These are phyloP conservation scores for Ips typographus DNA, from an alignment of 1,140 invertebrate genomes.

Conservation along the genomic window DNA sequence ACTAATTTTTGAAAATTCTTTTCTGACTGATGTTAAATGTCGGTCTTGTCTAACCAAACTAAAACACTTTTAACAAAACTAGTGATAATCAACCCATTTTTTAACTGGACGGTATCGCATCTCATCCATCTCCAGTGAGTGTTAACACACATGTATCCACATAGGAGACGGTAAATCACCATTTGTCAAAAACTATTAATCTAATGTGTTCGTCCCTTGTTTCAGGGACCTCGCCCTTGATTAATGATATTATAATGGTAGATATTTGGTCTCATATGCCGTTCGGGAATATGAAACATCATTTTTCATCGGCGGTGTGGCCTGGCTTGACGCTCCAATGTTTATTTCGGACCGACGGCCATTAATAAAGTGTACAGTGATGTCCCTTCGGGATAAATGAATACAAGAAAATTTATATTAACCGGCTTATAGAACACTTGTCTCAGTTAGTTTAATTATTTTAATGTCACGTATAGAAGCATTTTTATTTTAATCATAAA, in stretches of 20 bases:
- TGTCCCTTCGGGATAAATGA: neutral
- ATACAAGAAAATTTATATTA: no score
- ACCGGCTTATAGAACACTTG: no score
- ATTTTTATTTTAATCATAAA: no score
- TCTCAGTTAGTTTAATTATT: no score
- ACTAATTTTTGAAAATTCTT: no score
- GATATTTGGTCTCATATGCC: conserved; percentile 34
- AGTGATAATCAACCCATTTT: no score
- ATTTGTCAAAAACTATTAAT: conserved; percentile 36
- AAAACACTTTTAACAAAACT: no score
- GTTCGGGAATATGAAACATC: conserved; percentile 30
- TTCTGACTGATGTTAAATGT: no score
- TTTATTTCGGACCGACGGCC: conserved; percentile 18
- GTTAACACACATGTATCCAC: conserved; percentile 34
- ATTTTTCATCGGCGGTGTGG: conserved; percentile 26
- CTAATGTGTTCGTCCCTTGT: conserved; percentile 31
- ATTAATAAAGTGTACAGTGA: conserved; percentile 24
- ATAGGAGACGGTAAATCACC: conserved; percentile 34
- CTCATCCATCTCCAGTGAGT: neutral
- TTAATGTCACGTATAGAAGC: no score
- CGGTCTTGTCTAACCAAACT: no score
- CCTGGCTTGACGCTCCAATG: conserved; percentile 19
- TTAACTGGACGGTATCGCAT: no score
- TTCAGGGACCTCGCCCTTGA: conserved; percentile 28
- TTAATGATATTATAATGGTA: conserved; percentile 35